Evolutionary conservation across 2,113 vertebrate genomes (phyloP), one percentile per base, ranked within the genome.

Genomic region (Lophura nycthemera): DNA sequence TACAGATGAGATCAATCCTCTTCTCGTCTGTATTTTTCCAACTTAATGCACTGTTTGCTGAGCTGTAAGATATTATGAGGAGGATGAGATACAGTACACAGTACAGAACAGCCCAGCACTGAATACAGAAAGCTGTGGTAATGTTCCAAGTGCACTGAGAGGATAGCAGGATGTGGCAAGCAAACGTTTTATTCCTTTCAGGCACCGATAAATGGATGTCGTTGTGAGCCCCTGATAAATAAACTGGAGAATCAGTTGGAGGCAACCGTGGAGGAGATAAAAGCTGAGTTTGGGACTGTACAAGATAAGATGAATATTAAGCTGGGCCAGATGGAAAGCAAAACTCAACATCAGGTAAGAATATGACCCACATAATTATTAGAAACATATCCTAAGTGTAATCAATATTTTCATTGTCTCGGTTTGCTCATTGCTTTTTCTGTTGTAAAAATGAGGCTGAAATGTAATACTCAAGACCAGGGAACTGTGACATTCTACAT

Each of bases 191-290:
- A 8, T 61, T 60, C 61, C 65, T 72, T 90, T 34, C 90, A 99
- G 99, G 99, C 99, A 48, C 99, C 99, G 1, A 97, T 99, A 93
- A 98, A 99, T 12, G 99, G 99, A 91, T 99, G 99, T 96, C 98
- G 99, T 69, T 99, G 99, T 89, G 99, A 99, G 88, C 99, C 99
- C 60, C 98, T 99, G 22, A 98, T 99, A 97, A 98, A 96, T 92
- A 99, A 99, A 96, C 97, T 99, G 96, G 99, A 99, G 97, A 99
- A 99, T 96, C 99, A 99, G 96, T 93, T 99, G 95, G 98, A 99
- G 94, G 99, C 99, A 70, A 98, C 99, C 0, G 98, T 99, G 96
- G 99, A 99, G 97, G 99, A 99, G 96, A 98, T 99, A 95, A 99
- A 98, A 97, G 98, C 98, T 4, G 99, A 99, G 96, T 98, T 99